phyloP scores from a whole-genome alignment of 2,797 vertebrate species.

The Pseudomugil tenellus region DNA sequence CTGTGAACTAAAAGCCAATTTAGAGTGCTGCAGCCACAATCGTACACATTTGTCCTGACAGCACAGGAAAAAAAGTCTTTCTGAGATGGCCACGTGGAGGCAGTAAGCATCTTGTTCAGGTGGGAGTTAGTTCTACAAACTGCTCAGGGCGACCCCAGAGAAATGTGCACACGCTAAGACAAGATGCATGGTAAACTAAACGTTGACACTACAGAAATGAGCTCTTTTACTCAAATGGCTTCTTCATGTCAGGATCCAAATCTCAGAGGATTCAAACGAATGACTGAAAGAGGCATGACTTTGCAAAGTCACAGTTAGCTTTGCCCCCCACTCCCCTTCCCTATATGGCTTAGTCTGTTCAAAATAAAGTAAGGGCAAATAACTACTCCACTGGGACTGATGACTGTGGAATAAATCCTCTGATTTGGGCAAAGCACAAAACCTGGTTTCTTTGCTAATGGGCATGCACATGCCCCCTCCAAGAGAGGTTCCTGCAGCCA shows the following conservation, averaged over 20 bases:
- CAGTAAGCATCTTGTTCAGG: slow-evolving; percentile 42
- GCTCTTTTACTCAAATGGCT: slow-evolving; percentile 45
- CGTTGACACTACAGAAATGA: slow-evolving; percentile 58
- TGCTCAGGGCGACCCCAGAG: slow-evolving; percentile 33
- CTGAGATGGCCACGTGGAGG: slow-evolving; percentile 39
- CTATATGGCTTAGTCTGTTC: slow-evolving; percentile 31
- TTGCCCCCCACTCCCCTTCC: slow-evolving; percentile 22
- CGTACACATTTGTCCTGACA: slow-evolving; percentile 32
- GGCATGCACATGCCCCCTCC: slow-evolving; percentile 42
- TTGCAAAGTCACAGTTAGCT: slow-evolving; percentile 60
- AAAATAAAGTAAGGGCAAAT: slow-evolving; percentile 64
- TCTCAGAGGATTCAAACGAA: slow-evolving; percentile 51
- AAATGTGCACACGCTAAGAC: slow-evolving; percentile 22
- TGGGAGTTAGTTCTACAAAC: slow-evolving; percentile 28
- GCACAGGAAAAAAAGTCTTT: slow-evolving; percentile 34
- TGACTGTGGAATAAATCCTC: slow-evolving; percentile 65
- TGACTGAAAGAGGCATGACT: slow-evolving; percentile 53
- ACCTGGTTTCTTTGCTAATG: slow-evolving; percentile 77
- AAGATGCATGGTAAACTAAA: slow-evolving; percentile 46
- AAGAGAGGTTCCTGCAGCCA: slow-evolving; percentile 71
- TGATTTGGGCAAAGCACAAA: slow-evolving; percentile 65
- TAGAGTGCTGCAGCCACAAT: slow-evolving; percentile 49
- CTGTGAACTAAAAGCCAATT: slow-evolving; percentile 67
- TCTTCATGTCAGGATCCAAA: slow-evolving; percentile 47
- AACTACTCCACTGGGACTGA: slow-evolving; percentile 62